Conservation (phyloP, 2,113 vertebrate genomes). For the Fulmarus glacialis region DNA sequence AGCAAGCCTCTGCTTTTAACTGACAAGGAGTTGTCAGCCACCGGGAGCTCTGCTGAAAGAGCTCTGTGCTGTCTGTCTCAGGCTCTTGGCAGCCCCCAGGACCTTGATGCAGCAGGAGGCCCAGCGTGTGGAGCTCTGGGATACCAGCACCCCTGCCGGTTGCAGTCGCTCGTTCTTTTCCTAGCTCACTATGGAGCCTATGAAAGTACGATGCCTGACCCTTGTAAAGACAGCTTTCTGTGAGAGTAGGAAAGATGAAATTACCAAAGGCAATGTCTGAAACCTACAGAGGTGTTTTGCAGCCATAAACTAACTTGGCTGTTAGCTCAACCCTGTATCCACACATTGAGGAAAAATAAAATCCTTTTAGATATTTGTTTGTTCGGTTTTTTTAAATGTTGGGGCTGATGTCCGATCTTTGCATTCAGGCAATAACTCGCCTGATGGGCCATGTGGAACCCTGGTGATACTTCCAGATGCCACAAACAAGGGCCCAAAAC, state of each 20-base stretch:
- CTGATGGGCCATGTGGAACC: not conserved
- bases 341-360: not conserved
- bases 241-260: not conserved
- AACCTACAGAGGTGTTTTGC: not conserved
- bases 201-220: not conserved
- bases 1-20: not conserved
- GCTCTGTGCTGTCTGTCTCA: not conserved
- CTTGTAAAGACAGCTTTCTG: not conserved
- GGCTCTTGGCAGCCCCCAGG: not conserved
- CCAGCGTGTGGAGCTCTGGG: not conserved
- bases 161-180: not conserved
- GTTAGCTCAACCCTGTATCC: not conserved
- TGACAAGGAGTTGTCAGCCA: not conserved
- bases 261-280: not conserved
- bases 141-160: not conserved
- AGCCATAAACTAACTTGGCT: not conserved
- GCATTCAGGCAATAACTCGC: not conserved
- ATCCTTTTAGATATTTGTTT: not conserved
- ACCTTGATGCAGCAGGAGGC: not conserved
- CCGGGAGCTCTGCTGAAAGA: not conserved
- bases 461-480: not conserved
- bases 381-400: not conserved
- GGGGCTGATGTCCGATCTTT: not conserved
- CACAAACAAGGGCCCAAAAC: not conserved
- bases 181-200: not conserved